A percentile compares a stretch with the other conserved stretches of the same genome.
Conservation (phyloP, 2,888 invertebrate species). For the Hofmannophila pseudospretella region DNA sequence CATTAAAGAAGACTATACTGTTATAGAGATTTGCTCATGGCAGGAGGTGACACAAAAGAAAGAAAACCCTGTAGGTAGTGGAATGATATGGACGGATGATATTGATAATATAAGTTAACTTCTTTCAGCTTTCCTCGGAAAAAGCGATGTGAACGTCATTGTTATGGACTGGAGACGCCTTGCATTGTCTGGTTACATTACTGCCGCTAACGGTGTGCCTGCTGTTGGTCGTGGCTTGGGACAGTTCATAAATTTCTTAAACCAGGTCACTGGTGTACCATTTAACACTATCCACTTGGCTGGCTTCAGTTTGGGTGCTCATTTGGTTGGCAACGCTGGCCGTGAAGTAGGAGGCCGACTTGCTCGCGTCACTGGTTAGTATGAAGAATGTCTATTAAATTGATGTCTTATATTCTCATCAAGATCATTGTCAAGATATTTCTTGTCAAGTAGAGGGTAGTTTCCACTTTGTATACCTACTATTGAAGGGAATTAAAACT, state of each 20-base stretch:
- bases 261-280: conserved; percentile 36
- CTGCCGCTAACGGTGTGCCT: conserved; percentile 49
- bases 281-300: conserved; percentile 51
- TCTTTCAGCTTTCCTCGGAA: conserved; percentile 39
- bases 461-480: too few species aligned
- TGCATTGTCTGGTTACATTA: conserved; percentile 37
- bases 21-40: too few species aligned
- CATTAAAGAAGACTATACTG: too few species aligned
- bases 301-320: conserved; percentile 71
- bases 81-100: too few species aligned
- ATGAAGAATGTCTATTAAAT: too few species aligned
- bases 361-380: conserved; percentile 55
- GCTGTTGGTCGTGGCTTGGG: conserved; percentile 56
- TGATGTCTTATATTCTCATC: too few species aligned
- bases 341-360: conserved; percentile 44
- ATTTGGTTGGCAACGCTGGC: conserved; percentile 61
- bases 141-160: conserved; percentile 52
- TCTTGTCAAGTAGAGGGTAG: too few species aligned
- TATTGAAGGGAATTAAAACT: too few species aligned
- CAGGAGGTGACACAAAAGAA: too few species aligned
- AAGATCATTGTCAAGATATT: too few species aligned
- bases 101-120: too few species aligned
- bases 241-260: conserved; percentile 50
- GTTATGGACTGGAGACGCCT: conserved; percentile 58
- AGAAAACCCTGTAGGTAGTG: too few species aligned